Conservation (phyloP, 1,140 invertebrate genomes). For the Eurosta solidaginis region DNA sequence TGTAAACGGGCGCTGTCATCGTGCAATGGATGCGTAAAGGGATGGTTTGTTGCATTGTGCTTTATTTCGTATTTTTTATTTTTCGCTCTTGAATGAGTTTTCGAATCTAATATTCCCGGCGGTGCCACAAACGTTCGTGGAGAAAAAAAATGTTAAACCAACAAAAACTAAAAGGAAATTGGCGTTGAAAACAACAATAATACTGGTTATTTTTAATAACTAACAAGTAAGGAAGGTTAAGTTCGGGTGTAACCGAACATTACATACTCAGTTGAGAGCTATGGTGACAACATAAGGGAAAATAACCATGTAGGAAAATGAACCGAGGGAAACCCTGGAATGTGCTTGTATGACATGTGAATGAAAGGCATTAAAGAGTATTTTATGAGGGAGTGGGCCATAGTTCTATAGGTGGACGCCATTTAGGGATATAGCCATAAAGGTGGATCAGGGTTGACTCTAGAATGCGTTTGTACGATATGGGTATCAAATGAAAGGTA, state of each 20-base stretch:
- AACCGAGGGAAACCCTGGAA: too few species aligned
- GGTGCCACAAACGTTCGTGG: background rate
- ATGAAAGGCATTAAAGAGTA: too few species aligned
- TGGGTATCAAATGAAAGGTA: too few species aligned
- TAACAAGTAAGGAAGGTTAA: background rate
- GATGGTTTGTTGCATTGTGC: background rate
- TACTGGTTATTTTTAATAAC: background rate
- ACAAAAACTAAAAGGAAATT: background rate
- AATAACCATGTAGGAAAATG: too few species aligned
- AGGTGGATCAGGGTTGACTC: too few species aligned
- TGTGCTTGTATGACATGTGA: too few species aligned
- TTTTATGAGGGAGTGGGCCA: too few species aligned
- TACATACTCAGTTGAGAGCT: too few species aligned
- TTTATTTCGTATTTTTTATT: background rate
- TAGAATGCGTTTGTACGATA: too few species aligned
- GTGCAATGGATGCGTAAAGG: background rate
- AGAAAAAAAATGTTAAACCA: background rate
- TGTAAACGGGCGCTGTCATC: background rate
- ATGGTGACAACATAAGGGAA: too few species aligned
- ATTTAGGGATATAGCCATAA: too few species aligned
- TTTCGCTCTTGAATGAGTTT: conserved; percentile 8
- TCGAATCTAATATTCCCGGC: conserved; percentile 22
- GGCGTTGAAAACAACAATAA: background rate
- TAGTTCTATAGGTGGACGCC: too few species aligned
- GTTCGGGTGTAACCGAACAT: background rate